Evolutionary conservation across 1,140 invertebrate genomes (phyloP).

Genomic region (Drosophila nebulosa): DNA sequence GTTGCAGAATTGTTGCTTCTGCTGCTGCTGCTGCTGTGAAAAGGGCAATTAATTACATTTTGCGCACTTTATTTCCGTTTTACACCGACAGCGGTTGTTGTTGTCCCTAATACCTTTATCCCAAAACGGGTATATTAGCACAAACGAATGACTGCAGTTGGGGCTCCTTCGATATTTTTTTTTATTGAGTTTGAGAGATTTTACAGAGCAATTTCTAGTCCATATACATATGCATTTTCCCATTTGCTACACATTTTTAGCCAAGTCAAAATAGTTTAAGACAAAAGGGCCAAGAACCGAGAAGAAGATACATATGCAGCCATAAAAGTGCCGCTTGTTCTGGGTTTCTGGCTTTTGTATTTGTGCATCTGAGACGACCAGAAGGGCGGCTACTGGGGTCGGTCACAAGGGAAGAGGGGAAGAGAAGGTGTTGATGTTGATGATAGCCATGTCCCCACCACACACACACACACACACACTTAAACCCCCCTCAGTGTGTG

Average conservation of each 20-base stretch:
- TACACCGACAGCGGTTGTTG: slow-evolving; percentile 45
- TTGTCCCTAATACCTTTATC: slow-evolving; percentile 5
- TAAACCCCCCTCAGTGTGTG: background rate
- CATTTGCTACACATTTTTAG: background rate
- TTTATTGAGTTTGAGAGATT: too few species aligned
- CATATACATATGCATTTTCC: background rate
- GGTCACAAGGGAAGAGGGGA: background rate
- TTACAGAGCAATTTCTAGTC: background rate
- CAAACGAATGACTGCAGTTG: background rate
- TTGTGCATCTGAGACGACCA: slow-evolving; percentile 55
- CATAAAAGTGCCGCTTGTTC: slow-evolving; percentile 70
- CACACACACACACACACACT: background rate
- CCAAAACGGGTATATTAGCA: slow-evolving; percentile 13
- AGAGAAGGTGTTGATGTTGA: slow-evolving; percentile 63
- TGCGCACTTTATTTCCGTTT: slow-evolving; percentile 75
- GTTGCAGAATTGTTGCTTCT: background rate
- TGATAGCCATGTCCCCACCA: slow-evolving; percentile 31
- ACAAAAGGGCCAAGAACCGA: background rate
- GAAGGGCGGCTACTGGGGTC: slow-evolving; percentile 7
- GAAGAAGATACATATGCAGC: slow-evolving; percentile 45
- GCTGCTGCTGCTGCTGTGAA: background rate
- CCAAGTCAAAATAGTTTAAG: slow-evolving; percentile 10
- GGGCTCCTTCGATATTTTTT: too few species aligned
- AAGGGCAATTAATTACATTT: slow-evolving; percentile 73
- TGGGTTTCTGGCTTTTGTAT: slow-evolving; percentile 44